phyloP scores from a whole-genome alignment of 2,888 invertebrate species.

The Ametastegia equiseti region DNA sequence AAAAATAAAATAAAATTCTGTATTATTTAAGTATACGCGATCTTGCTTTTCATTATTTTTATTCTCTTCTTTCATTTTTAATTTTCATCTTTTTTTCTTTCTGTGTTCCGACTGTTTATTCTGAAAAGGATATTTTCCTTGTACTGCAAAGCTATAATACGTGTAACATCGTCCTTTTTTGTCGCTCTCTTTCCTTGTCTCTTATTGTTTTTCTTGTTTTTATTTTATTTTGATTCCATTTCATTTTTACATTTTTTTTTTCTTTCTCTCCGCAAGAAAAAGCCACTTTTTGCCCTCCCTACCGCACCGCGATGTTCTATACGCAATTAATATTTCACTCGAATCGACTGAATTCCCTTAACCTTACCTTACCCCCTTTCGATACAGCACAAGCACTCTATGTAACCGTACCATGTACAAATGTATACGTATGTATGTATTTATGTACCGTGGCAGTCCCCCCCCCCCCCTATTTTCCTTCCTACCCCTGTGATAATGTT shows the following conservation, averaged over 20 bases:
- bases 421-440: background rate
- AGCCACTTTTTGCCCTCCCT: background rate
- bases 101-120: background rate
- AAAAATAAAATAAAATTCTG: background rate
- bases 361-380: background rate
- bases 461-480: background rate
- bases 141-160: background rate
- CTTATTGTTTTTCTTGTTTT: too few relatives aligned
- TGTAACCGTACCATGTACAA: background rate
- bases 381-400: background rate
- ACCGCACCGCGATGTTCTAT: background rate
- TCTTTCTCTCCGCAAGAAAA: background rate
- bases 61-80: background rate
- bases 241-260: too few relatives aligned
- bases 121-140: background rate
- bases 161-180: background rate
- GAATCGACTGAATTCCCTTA: slow-evolving; percentile 13
- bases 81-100: background rate
- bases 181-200: too few relatives aligned
- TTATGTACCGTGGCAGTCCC: background rate
- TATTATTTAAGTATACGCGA: background rate
- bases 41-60: background rate
- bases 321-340: slow-evolving; percentile 26
- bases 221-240: too few relatives aligned
- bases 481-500: background rate